Base-by-base conservation (phyloP, 2,888 invertebrate species). In the Agrypnus murinus region DNA sequence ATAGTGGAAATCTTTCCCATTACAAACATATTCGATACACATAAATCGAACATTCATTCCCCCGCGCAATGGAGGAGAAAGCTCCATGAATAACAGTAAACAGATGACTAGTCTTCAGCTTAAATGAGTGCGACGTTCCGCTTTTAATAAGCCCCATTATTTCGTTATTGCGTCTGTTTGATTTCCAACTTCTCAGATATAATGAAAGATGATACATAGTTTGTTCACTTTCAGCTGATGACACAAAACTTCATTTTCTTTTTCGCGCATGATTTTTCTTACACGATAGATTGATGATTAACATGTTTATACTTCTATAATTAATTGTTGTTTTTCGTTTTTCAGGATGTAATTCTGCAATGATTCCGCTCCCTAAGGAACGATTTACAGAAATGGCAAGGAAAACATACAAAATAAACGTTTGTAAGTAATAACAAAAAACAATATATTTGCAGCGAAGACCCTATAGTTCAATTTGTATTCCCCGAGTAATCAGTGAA, bases 121-220 rank as follows among this genome's bases (percentile, higher is more conserved):
- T 80, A 78, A 83, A 78, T 77, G 78, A 79, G 79, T 65, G 77
- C 76, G 82, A 82, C 82, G 79, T 77, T 64, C 73, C 74, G 79
- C 82, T 79, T 82, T 83, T 83, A 82, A 83, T 83, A 80, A 81
- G 80, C 78, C 78, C 77, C 75, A 80, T 81, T 81, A 81, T 81
- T 81, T 79, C 77, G 77, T 80, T 77, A 78, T 79, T 77, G 71
- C 71, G 74, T 76, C 74, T 72, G 73, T 58, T 72, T 67, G 67
- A 64, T 67, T 71, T 67, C 55, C 62, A 17, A 59, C 58, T 59
- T 58, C 40, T 60, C 50, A 53, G 65, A 53, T 63, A 50, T 65
- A 64, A 69, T 65, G 64, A 69, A 69, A 64, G 57, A 69, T 69
- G 69, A 69, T 69, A 48, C 48, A 34, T 25, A 63, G 50, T 48